phyloP scores from a whole-genome alignment of 2,113 vertebrate genomes.

The Odocoileus hemionus region DNA sequence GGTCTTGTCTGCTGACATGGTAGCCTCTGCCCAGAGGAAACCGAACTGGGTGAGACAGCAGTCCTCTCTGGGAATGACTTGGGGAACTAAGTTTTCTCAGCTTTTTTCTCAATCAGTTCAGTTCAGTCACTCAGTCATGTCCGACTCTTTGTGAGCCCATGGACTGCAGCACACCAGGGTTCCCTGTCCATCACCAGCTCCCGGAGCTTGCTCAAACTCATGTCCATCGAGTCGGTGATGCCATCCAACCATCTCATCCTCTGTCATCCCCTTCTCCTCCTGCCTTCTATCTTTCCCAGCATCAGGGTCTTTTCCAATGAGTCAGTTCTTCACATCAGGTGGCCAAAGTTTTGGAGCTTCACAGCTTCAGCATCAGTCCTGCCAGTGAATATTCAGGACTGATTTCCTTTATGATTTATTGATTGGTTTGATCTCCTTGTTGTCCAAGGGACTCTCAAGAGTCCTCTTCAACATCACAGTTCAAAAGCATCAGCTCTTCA shows the following conservation, averaged over 20 bases:
- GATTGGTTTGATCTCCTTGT: neutral
- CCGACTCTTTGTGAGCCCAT: neutral
- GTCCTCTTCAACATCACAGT: neutral
- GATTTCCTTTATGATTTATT: neutral
- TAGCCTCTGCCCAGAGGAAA: neutral
- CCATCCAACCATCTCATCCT: neutral
- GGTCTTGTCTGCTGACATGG: neutral
- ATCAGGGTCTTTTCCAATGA: neutral
- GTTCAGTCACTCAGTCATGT: neutral
- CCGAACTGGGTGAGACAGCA: neutral
- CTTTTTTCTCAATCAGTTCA: neutral
- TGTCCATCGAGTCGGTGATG: rapidly evolving
- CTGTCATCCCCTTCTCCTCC: neutral
- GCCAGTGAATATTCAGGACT: neutral
- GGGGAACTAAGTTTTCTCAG: neutral
- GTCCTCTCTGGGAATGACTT: neutral
- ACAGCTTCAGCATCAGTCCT: too few relatives aligned
- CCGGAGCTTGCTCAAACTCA: neutral
- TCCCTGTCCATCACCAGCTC: neutral
- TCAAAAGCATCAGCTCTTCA: neutral
- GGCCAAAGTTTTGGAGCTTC: neutral
- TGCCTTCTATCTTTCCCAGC: neutral
- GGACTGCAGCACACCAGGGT: neutral
- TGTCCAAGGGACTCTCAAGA: neutral
- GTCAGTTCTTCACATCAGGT: neutral